Base-by-base conservation (phyloP, 2,888 invertebrate species). In the Plagiodera versicolora region DNA sequence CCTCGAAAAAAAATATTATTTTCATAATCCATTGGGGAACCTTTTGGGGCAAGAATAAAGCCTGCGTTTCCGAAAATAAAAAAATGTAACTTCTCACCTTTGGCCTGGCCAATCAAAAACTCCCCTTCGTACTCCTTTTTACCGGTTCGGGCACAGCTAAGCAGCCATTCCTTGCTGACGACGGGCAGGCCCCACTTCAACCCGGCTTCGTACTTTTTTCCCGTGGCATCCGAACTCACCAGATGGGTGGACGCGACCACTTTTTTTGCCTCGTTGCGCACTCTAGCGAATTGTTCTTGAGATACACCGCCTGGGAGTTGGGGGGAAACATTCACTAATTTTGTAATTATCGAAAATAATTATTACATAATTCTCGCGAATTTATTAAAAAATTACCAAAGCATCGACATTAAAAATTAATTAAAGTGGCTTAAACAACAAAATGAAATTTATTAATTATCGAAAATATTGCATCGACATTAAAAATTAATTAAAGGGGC, bases 111-210 rank as follows among this genome's bases (percentile, higher is more conserved):
- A 0, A 91, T 84, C 0, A 89, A 79, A 74, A 83, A 87, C 0
- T 77, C 76, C 0, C 71, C 75, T 74, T 87, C 89, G 28, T 84
- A 77, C 1, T 88, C 81, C 45, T 83, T 79, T 11, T 75, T 73
- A 0, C 87, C 87, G 0, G 79, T 75, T 46, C 75, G 74, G 11
- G 86, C 89, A 77, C 94, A 94, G 20, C 85, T 84, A 47, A 90
- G 74, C 51, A 95, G 76, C 95, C 95, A 96, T 9, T 86, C 81
- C 9, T 88, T 87, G 0, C 79, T 85, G 0, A 96, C 89, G 1
- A 91, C 91, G 0, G 94, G 95, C 59, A 94, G 81, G 10, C 86
- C 85, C 97, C 96, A 97, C 77, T 91, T 92, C 0, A 90, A 72
- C 0, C 93, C 92, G 0, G 94, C 95, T 44, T 82, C 82, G 75